These are phyloP conservation scores for Diachasma alloeum DNA, from an alignment of 1,140 invertebrate genomes.

Conservation along the genomic window DNA sequence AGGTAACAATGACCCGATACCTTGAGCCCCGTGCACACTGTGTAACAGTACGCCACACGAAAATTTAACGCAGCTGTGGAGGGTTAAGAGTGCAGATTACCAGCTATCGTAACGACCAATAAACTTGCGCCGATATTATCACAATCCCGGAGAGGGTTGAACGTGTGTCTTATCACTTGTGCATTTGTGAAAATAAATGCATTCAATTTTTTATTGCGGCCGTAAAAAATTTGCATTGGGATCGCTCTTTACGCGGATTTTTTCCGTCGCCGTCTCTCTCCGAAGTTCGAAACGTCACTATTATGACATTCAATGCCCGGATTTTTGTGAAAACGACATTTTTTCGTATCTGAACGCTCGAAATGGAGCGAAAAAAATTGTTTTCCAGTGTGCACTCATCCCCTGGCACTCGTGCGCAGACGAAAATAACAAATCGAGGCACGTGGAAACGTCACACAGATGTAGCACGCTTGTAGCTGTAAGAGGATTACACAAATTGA, in stretches of 20 bases:
- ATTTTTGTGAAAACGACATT: background rate
- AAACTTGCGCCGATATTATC: background rate
- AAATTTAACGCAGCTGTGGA: background rate
- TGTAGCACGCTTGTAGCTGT: background rate
- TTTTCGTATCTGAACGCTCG: background rate
- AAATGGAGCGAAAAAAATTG: background rate
- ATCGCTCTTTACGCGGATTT: background rate
- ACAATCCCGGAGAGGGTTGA: background rate
- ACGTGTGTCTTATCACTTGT: background rate
- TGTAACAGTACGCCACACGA: background rate
- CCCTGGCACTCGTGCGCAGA: background rate
- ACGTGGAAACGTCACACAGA: background rate
- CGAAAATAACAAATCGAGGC: background rate
- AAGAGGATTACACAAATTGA: constrained; percentile 1
- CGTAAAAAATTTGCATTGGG: background rate
- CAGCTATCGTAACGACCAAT: constrained; percentile 5
- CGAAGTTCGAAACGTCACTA: too few species aligned
- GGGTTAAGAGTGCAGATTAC: background rate
- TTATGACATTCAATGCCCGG: background rate
- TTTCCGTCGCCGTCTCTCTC: background rate
- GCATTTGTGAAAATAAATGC: background rate
- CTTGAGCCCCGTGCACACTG: background rate
- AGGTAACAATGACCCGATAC: background rate
- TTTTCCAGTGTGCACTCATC: background rate
- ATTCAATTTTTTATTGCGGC: background rate